Base-by-base conservation (phyloP, 1,140 invertebrate species). In the Lutraria rhynchaena region DNA sequence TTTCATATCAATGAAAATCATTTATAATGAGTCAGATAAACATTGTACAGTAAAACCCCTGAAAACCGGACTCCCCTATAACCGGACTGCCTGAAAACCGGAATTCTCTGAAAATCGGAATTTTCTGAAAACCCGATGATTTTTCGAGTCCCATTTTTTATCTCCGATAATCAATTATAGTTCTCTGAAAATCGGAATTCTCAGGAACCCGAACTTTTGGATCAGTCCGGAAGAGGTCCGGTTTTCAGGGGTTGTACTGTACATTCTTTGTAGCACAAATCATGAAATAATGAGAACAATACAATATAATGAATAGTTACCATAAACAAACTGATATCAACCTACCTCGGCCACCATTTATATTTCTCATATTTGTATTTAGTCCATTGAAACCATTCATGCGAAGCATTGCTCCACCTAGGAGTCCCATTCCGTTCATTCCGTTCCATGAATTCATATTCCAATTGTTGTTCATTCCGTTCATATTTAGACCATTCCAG, bases 341-440 rank as follows among this genome's bases (percentile, higher is more conserved):
- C 63, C 49, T 31, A 67, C 63, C 63, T 67, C 63, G 44, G 11
- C 63, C 63, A 31, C 63, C 44, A 22, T 67, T 67, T 15, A 67
- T 31, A 19, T 67, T 67, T 49, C 63, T n/a, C 63, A 67, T 67
- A 24, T 67, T 67, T 46, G 63, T 67, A 49, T 67, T 67, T 27
- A 67, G 44, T 49, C 27, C 29, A 46, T 65, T 67, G 27, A 29
- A 55, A 3, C 24, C 44, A 24, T 29, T 29, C 17, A 27, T 41
- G 37, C 15, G 5, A 15, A 41, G 5, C 37, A 41, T 41, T n/a
- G n/a, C n/a, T 41, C 37, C 15, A 41, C 37, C 37, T 15, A 41
- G 15, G 5, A 41, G 15, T 7, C 37, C 37, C 37, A 41, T 67
- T 17, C 17, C n/a, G 17, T 67, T 67, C 37, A 67, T 46, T 15